Base-by-base conservation (phyloP, 1,140 invertebrate genomes). In the Trachelipus rathkii region DNA sequence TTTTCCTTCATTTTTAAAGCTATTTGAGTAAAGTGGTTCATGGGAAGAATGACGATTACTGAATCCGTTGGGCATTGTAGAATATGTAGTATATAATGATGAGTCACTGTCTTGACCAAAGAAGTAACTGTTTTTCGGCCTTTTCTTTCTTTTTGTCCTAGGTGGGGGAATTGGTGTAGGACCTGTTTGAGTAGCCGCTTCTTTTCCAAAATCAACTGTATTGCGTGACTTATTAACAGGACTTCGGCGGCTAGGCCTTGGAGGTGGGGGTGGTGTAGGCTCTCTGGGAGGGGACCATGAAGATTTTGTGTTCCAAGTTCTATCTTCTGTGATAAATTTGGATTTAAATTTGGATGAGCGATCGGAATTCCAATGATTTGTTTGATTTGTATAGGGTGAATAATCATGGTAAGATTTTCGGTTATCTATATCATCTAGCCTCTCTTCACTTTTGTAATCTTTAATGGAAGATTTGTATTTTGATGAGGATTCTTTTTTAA, bases 91-190 rank as follows among this genome's bases (percentile, higher is more conserved):
- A 43, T 73, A 73, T 10, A 69, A 67, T 8, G 71, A n/a, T 6
- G 74, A 74, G 43, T 72, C 67, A 11, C 74, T 76, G n/a, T 81
- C 74, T 72, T 80, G 76, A 2, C 79, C 79, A 74, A 81, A 81
- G 53, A 78, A 81, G 53, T 81, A 81, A n/a, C 53, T 68, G 5
- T 74, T 81, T 72, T 78, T 78, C 21, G 79, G 79, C 33, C 76
- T 78, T 70, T 73, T 72, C 43, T 78, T 76, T 21, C 77, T 70
- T 68, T 81, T 81, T 50, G 79, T 81, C 19, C 79, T 76, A 21
- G 79, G 79, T 50, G 79, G 79, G n/a, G 79, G 79, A 5, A 81
- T 77, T 5, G 79, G 79, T 15, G 79, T 74, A 44, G 73, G 60
- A 44, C 71, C 50, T 19, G 50, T 78, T 45, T 74, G 77, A n/a